These are phyloP conservation scores for Mastacembelus armatus DNA, from an alignment of 2,797 vertebrate species.

Conservation along the genomic window DNA sequence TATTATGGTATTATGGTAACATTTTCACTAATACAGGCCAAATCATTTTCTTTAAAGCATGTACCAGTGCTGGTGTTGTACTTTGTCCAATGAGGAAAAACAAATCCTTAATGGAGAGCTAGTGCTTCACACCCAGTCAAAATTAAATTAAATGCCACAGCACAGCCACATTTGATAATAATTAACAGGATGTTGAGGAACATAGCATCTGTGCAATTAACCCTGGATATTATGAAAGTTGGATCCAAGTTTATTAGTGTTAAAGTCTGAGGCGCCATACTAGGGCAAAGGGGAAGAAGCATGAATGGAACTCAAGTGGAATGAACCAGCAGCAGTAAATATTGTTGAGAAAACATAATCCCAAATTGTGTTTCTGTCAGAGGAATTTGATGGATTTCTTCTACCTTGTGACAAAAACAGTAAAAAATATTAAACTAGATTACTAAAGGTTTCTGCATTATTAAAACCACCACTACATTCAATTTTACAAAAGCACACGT, in stretches of 20 bases:
- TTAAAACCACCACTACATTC: too few relatives aligned
- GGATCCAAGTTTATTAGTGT: neutral
- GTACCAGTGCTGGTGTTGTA: constrained; percentile 18
- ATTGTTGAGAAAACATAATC: too few relatives aligned
- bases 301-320: too few relatives aligned
- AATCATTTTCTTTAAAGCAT: neutral
- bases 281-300: too few relatives aligned
- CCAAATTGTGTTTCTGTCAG: too few relatives aligned
- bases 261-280: neutral
- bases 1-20: neutral
- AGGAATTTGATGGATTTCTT: too few relatives aligned
- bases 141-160: neutral
- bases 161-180: neutral
- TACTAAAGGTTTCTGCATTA: too few relatives aligned
- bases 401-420: too few relatives aligned
- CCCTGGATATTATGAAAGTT: neutral
- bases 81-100: constrained; percentile 3
- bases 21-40: neutral
- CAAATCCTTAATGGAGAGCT: neutral
- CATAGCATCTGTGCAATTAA: neutral
- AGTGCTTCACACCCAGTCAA: neutral
- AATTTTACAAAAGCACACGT: too few relatives aligned
- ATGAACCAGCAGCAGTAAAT: too few relatives aligned
- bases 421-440: too few relatives aligned
- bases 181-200: neutral